Conservation (phyloP, 2,888 invertebrate genomes). For the Bombylius discolor region DNA sequence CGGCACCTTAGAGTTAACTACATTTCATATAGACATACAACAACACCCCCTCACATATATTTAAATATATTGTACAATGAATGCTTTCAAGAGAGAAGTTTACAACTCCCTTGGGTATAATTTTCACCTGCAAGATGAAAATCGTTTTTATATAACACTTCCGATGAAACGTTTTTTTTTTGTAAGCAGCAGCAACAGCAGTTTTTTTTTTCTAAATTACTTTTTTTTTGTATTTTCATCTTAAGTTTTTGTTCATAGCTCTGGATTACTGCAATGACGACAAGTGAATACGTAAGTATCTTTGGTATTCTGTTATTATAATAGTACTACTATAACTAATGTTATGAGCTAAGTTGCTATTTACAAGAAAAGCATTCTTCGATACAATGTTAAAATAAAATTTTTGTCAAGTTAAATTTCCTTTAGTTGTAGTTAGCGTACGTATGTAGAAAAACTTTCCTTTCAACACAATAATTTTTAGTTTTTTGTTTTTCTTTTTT, state of each 20-base stretch:
- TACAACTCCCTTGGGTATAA: slow-evolving; percentile 7
- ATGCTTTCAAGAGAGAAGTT: slow-evolving; percentile 5
- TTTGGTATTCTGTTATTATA: too few relatives aligned
- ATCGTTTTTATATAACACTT: slow-evolving; percentile 8
- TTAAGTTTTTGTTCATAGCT: slow-evolving; percentile 2
- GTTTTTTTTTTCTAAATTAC: neutral
- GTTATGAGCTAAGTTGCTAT: too few relatives aligned
- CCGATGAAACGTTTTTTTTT: neutral
- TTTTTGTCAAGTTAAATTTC: neutral
- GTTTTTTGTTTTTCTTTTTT: too few relatives aligned
- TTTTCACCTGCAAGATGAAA: slow-evolving; percentile 8
- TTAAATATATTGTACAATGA: neutral
- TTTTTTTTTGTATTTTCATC: neutral
- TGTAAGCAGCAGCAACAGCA: neutral
- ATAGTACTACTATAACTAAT: too few relatives aligned
- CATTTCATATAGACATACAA: neutral
- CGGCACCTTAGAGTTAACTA: slow-evolving; percentile 4
- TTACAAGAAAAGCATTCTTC: too few relatives aligned
- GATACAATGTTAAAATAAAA: neutral
- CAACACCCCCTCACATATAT: too few relatives aligned
- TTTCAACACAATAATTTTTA: neutral
- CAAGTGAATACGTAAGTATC: slow-evolving; percentile 5
- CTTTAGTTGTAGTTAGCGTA: neutral
- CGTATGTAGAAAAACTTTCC: neutral
- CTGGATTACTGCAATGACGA: slow-evolving; percentile 7